phyloP scores from a whole-genome alignment of 1,140 invertebrate genomes.

The Gryon sp. region DNA sequence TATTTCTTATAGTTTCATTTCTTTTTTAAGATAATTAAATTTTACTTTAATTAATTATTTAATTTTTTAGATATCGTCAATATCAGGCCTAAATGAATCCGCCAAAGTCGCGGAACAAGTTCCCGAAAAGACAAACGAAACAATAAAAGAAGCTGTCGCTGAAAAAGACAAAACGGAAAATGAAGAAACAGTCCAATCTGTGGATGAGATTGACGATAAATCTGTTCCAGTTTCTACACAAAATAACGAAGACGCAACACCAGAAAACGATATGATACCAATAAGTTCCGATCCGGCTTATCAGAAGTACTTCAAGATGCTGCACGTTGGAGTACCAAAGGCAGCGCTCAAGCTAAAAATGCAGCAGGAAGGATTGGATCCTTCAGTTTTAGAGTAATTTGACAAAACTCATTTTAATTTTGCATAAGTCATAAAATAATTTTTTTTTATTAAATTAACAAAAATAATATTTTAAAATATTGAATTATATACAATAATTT shows the following conservation, averaged over 20 bases:
- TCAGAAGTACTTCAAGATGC: conserved; percentile 92
- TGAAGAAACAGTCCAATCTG: conserved; percentile 29
- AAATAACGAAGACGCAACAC: conserved; percentile 56
- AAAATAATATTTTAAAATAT: too few relatives aligned
- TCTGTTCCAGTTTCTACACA: too few relatives aligned
- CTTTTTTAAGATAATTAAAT: too few relatives aligned
- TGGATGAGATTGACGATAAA: conserved; percentile 56
- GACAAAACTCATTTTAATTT: too few relatives aligned
- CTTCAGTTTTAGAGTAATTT: conserved; percentile 87
- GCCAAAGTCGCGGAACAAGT: conserved; percentile 16
- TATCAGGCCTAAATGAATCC: conserved; percentile 82
- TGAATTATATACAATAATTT: too few relatives aligned
- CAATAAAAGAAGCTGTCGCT: conserved; percentile 26
- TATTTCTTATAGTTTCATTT: too few relatives aligned
- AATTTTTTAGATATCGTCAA: conserved; percentile 79
- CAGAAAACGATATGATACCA: conserved; percentile 64
- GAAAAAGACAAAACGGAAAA: conserved; percentile 58
- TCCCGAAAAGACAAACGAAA: conserved; percentile 18
- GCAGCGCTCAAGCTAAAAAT: conserved; percentile 91
- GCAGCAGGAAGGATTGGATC: conserved; percentile 88
- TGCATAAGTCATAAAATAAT: too few relatives aligned
- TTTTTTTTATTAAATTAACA: too few relatives aligned
- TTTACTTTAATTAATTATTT: too few relatives aligned
- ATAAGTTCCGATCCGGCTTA: conserved; percentile 84
- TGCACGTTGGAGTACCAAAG: conserved; percentile 90